phyloP scores from a whole-genome alignment of 2,113 vertebrate species.

The Haplotaxodon microlepis region DNA sequence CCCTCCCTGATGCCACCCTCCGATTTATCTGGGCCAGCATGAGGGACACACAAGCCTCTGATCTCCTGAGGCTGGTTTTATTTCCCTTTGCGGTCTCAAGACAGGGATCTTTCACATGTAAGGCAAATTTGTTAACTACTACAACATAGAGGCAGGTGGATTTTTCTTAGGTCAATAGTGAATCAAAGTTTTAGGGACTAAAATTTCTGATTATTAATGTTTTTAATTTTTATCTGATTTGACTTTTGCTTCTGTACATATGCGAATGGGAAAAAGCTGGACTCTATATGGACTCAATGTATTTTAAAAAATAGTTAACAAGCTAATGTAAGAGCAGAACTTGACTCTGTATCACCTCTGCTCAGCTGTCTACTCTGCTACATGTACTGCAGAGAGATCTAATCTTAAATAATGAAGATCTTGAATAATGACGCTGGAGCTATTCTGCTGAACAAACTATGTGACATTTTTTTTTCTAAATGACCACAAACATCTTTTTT shows the following conservation, averaged over 20 bases:
- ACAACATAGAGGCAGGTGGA: background rate
- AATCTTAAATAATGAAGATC: background rate
- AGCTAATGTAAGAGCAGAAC: background rate
- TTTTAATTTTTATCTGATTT: background rate
- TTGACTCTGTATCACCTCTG: background rate
- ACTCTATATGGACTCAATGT: background rate
- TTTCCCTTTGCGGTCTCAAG: background rate
- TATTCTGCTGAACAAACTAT: background rate
- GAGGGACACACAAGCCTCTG: background rate
- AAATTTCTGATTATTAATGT: background rate
- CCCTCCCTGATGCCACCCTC: background rate
- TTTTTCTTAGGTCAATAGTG: background rate
- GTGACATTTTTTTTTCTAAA: background rate
- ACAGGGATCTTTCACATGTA: background rate
- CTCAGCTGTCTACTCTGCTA: background rate
- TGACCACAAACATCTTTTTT: background rate
- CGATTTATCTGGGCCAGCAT: background rate
- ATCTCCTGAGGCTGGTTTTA: background rate
- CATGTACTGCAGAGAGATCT: background rate
- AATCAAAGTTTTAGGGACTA: background rate
- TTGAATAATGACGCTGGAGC: background rate
- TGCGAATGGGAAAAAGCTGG: background rate
- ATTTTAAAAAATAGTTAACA: background rate
- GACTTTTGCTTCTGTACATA: background rate
- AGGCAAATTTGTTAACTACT: background rate